A percentile compares a stretch with the other conserved stretches of the same genome.
phyloP scores from a whole-genome alignment of 2,113 vertebrate species.

The Gymnobelideus leadbeateri region DNA sequence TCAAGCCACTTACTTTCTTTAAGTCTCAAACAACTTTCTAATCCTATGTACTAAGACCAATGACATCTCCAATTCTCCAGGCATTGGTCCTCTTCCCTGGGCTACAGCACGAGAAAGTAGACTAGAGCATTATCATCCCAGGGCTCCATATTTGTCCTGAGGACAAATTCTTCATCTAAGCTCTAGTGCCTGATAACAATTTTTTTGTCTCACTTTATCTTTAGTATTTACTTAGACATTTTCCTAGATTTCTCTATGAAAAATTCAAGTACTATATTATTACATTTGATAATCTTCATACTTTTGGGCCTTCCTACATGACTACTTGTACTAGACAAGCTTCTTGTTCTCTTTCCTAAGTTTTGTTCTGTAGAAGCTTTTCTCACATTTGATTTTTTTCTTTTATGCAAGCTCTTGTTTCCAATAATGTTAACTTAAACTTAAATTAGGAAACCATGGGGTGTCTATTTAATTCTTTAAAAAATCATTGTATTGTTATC shows the following conservation, averaged over 20 bases:
- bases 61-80: neutral
- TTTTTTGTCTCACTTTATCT: neutral
- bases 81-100: neutral
- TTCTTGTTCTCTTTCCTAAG: conserved; percentile 35
- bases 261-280: conserved; percentile 46
- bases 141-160: neutral
- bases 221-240: conserved; percentile 30
- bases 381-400: neutral
- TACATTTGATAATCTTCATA: conserved; percentile 15
- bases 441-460: neutral
- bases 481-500: conserved; percentile 22
- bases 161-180: neutral
- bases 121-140: neutral
- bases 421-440: neutral
- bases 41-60: neutral
- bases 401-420: neutral
- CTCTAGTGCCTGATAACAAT: neutral
- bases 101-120: neutral
- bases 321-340: conserved; percentile 3
- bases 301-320: conserved; percentile 31
- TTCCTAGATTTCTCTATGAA: conserved; percentile 22
- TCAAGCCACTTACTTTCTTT: neutral
- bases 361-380: neutral
- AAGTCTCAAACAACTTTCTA: neutral
- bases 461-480: neutral